Base-by-base conservation (phyloP, 2,113 vertebrate genomes). In the Pyxicephalus adspersus region DNA sequence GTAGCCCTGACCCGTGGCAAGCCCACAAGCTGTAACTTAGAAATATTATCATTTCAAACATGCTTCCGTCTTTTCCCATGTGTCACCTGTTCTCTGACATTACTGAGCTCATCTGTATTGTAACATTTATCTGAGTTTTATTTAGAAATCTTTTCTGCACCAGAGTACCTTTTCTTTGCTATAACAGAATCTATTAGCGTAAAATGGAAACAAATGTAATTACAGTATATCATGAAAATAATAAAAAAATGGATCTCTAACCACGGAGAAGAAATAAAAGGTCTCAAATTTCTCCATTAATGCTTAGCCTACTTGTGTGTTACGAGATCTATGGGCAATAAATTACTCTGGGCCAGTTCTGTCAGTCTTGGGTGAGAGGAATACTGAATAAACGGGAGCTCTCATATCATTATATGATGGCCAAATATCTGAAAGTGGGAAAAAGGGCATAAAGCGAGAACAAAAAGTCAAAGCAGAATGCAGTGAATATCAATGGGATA, bases 161-260 rank as follows among this genome's bases (percentile, higher is more conserved):
- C 45, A 81, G 34, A 81, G 17, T 54, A 63, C 58, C 51, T 64
- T 64, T 64, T 18, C 58, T 65, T 45, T 28, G 23, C 57, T 34
- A 73, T 63, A 64, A 64, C 50, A 34, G 31, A 50, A 64, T 60
- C 78, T 81, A 73, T 81, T 73, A 73, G 70, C 8, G 45, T 45
- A 26, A 80, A 80, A 80, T 64, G 67, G 57, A 80, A 72, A 63
- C 57, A 80, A 81, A 81, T 29, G 54, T 61, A 81, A 81, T 81
- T 38, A n/a, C n/a, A n/a, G n/a, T n/a, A 54, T 26, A 63, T 25
- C 31, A 64, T 26, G 50, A 72, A 34, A 73, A 31, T 38, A 18
- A 57, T 28, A 18, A 72, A 73, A 73, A 38, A 28, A 31, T 63
- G 50, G 45, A 20, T 23, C 6, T 22, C 31, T 60, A 34, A 81